phyloP scores from a whole-genome alignment of 2,797 vertebrate species.

The Fratercula arctica region DNA sequence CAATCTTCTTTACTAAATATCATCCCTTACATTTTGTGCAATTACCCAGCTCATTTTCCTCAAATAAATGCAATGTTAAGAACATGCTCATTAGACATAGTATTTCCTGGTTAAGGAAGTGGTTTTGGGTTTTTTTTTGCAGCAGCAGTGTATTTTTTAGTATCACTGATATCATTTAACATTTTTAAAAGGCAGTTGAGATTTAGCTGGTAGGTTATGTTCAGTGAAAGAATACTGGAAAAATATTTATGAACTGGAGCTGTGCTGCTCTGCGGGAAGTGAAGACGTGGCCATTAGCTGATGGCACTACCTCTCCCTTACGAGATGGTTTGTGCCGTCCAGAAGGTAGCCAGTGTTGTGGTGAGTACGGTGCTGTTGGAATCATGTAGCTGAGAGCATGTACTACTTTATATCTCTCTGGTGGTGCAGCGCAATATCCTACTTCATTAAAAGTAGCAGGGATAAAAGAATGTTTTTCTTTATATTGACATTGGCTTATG shows the following conservation, averaged over 20 bases:
- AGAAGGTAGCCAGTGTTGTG: background rate
- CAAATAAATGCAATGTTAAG: background rate
- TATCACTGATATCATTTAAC: background rate
- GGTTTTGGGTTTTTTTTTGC: background rate
- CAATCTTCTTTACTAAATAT: background rate
- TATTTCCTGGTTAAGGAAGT: background rate
- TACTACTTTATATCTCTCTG: background rate
- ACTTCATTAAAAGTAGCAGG: background rate
- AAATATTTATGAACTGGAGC: background rate
- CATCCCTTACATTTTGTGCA: background rate
- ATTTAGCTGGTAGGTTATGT: background rate
- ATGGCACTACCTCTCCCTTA: background rate
- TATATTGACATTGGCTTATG: background rate
- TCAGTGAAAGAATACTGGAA: background rate
- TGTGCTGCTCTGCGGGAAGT: background rate
- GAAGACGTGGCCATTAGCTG: background rate
- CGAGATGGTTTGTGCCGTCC: background rate
- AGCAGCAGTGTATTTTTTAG: background rate
- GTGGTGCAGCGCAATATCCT: background rate
- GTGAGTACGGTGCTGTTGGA: background rate
- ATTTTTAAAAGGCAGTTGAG: background rate
- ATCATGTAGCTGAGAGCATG: background rate
- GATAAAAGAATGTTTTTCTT: background rate
- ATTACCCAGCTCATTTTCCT: slow-evolving; percentile 4
- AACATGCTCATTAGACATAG: background rate